Percentiles rank a stretch among this genome's conserved stretches.
Conservation (phyloP, 2,113 vertebrate genomes). For the Leiothrix lutea region DNA sequence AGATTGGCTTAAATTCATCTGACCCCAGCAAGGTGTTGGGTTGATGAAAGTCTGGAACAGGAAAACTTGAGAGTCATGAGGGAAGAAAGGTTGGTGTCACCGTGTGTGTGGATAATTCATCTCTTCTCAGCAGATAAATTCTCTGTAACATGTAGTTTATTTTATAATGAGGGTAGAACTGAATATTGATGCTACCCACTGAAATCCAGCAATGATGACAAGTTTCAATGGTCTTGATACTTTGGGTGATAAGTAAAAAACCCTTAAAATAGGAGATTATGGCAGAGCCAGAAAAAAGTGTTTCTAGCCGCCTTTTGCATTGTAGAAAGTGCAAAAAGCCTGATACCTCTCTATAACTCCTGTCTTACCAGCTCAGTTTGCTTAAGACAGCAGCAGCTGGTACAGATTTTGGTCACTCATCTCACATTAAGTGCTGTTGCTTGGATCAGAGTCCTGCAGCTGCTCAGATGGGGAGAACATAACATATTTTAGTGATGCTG, state of each 20-base stretch:
- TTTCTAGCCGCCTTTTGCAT: not conserved
- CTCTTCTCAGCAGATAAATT: not conserved
- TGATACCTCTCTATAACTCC: accelerated
- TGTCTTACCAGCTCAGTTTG: not conserved
- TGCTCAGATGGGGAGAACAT: not conserved
- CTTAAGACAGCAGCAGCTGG: not conserved
- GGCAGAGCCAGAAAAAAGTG: not conserved
- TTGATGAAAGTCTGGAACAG: not conserved
- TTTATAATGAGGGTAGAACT: not conserved
- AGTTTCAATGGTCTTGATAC: not conserved
- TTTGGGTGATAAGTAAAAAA: not conserved
- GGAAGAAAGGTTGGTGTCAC: not conserved
- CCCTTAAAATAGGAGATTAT: not conserved
- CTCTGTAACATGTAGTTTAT: not conserved
- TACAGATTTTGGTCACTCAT: not conserved
- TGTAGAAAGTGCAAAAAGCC: not conserved
- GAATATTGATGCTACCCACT: not conserved
- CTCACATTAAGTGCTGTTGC: not conserved
- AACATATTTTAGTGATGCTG: not conserved
- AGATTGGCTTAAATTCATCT: not conserved
- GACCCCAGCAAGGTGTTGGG: not conserved
- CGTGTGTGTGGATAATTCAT: accelerated
- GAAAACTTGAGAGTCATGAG: not conserved
- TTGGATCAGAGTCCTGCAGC: not conserved
- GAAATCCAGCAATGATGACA: not conserved